A percentile compares a stretch with the other conserved stretches of the same genome.
Conservation (phyloP, 2,797 vertebrate genomes). For the Enteromius afrohamiltoni region DNA sequence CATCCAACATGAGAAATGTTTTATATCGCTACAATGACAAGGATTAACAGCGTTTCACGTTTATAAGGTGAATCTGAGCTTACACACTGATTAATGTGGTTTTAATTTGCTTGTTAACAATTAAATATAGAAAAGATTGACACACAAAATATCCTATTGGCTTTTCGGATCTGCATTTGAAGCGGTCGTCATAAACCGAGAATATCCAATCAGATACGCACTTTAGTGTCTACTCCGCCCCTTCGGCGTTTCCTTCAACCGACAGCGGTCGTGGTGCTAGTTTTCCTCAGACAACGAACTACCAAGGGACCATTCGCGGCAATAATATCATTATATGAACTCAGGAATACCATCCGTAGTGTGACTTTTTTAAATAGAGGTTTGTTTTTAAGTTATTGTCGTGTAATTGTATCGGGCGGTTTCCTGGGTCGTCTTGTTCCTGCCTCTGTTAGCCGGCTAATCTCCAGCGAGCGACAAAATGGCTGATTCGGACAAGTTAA, state of each 20-base stretch:
- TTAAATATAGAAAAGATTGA: conserved; percentile 20
- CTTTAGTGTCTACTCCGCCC: neutral
- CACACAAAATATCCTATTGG: neutral
- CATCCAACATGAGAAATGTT: neutral
- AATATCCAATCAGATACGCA: conserved; percentile 2
- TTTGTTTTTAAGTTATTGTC: conserved; percentile 9
- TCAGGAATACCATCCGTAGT: conserved; percentile 9
- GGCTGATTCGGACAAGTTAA: conserved; percentile 84
- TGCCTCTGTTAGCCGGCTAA: conserved; percentile 48
- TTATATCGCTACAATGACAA: neutral
- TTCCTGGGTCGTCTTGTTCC: conserved; percentile 24
- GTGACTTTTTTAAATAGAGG: neutral
- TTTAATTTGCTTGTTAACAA: conserved; percentile 1
- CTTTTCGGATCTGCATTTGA: neutral
- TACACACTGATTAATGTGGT: neutral
- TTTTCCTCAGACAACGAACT: conserved; percentile 3
- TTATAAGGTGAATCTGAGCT: neutral
- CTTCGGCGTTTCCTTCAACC: conserved; percentile 14
- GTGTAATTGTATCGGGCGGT: conserved; percentile 28
- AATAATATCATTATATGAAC: conserved; percentile 10
- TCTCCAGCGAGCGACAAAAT: conserved; percentile 68
- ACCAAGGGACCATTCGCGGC: neutral
- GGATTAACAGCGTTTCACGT: neutral
- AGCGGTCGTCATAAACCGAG: neutral
- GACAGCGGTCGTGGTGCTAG: conserved; percentile 33